Evolutionary conservation across 2,888 invertebrate genomes (phyloP), one percentile per base, ranked within the genome.

Genomic region (Drosophila falleni): DNA sequence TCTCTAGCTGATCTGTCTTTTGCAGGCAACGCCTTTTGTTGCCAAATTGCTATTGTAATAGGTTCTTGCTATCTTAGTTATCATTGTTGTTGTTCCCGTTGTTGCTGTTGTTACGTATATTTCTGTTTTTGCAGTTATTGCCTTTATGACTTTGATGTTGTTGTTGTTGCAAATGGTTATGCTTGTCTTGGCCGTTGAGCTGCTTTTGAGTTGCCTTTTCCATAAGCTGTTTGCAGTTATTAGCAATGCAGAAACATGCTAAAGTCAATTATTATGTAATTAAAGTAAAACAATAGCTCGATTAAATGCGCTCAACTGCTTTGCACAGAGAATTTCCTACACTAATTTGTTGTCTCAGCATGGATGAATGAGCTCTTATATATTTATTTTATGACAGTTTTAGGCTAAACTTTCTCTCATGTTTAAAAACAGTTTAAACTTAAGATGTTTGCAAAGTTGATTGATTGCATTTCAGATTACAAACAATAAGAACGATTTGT

Each of bases 191-290:
- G 64, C 39, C 23, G 46, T 66, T 66, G 41, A 54, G 51, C 37
- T 46, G 61, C 61, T 39, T 31, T 55, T 55, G 44, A 49, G 35
- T 63, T 56, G 67, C 53, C 60, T 72, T 66, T 76, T 67, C 49
- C 69, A 71, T 79, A 85, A 87, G 85, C 85, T 71, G 68, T 74
- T 82, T 83, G 70, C 75, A 73, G 72, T 80, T 88, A 85, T 88
- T 80, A 82, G 73, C 73, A 73, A 11, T 53, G 53, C 53, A 67
- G 35, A 46, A 71, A 66, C 61, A 71, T 63, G 71, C 63, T 66
- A 65, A 65, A 71, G 76, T 67, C 89, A 89, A 89, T 87, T 89
- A 86, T 89, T 84, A 76, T 84, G 80, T 86, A 89, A 86, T 89
- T 89, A 84, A 87, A 86, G 61, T 84, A 68, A 80, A 84, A 86